Evolutionary conservation across 2,113 vertebrate genomes (phyloP).

Genomic region (Gallinago jamesoni): DNA sequence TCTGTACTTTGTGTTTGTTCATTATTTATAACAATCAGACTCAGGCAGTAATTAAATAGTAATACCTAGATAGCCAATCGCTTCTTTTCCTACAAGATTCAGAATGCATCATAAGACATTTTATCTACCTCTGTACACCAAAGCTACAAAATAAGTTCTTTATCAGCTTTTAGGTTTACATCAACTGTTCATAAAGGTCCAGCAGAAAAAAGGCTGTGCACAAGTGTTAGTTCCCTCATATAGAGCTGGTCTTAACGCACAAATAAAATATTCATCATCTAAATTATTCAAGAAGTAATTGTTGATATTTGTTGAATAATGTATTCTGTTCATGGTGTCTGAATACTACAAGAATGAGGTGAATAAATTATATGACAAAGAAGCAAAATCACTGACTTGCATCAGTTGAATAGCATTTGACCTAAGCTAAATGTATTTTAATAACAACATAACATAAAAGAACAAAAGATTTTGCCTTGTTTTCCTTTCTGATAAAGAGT

Average conservation of each 20-base stretch:
- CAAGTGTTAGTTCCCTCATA: neutral
- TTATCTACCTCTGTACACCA: neutral
- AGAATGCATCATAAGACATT: neutral
- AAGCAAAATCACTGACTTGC: slow-evolving; percentile 1
- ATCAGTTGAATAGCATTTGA: slow-evolving; percentile 21
- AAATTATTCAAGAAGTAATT: slow-evolving; percentile 63
- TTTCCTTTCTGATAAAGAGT: neutral
- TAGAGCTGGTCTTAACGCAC: neutral
- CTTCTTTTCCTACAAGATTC: neutral
- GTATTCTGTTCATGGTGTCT: slow-evolving; percentile 26
- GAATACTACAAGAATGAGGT: slow-evolving; percentile 2
- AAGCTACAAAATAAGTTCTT: neutral
- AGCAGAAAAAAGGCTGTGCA: neutral
- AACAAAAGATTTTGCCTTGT: neutral
- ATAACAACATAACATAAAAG: neutral
- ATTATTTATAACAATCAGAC: neutral
- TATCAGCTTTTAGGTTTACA: neutral
- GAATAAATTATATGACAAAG: slow-evolving; percentile 51
- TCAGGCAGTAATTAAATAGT: neutral
- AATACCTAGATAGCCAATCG: neutral
- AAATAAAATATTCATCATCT: slow-evolving; percentile 49
- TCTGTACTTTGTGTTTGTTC: neutral
- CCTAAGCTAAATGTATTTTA: neutral
- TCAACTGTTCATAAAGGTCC: neutral
- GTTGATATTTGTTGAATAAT: slow-evolving; percentile 59